phyloP scores from a whole-genome alignment of 1,140 invertebrate species.

The Cotesia chilonis region DNA sequence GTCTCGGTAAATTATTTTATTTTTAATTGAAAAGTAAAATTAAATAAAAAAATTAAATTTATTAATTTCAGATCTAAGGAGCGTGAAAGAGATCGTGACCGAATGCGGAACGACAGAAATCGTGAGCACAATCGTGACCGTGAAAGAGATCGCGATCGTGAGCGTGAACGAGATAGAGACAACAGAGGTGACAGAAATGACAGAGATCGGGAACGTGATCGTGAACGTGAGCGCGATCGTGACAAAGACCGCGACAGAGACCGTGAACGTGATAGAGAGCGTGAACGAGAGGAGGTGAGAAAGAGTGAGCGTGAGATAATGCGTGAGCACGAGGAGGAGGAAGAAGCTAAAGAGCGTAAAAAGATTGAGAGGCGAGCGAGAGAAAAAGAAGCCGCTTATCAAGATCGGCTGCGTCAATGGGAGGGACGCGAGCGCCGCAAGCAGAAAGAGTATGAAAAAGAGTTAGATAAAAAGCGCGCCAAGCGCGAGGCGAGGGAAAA shows the following conservation, averaged over 20 bases:
- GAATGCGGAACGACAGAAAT: slow-evolving; percentile 60
- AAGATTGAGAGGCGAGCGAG: slow-evolving; percentile 88
- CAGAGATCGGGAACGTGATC: slow-evolving; percentile 47
- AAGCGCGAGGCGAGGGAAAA: slow-evolving; percentile 85
- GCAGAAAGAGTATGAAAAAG: slow-evolving; percentile 91
- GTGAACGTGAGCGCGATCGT: slow-evolving; percentile 45
- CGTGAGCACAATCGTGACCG: slow-evolving; percentile 60
- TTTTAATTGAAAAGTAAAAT: neutral
- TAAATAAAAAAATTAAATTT: neutral
- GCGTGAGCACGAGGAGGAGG: slow-evolving; percentile 87
- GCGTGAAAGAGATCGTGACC: slow-evolving; percentile 62
- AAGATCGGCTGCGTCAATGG: slow-evolving; percentile 87
- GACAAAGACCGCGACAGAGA: slow-evolving; percentile 51
- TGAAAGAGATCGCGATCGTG: slow-evolving; percentile 54
- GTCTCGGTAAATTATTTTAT: slow-evolving; percentile 59
- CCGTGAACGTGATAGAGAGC: slow-evolving; percentile 56
- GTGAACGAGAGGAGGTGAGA: slow-evolving; percentile 64
- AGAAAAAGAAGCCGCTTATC: slow-evolving; percentile 94
- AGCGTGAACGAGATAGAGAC: slow-evolving; percentile 54
- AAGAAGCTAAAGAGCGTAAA: slow-evolving; percentile 89
- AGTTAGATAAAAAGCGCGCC: slow-evolving; percentile 83
- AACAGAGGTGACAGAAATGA: slow-evolving; percentile 46
- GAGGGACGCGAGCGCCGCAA: slow-evolving; percentile 93
- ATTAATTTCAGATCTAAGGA: slow-evolving; percentile 54
- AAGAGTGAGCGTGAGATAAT: slow-evolving; percentile 72